Conservation (phyloP, 2,888 invertebrate genomes). For the Tiliacea citrago region DNA sequence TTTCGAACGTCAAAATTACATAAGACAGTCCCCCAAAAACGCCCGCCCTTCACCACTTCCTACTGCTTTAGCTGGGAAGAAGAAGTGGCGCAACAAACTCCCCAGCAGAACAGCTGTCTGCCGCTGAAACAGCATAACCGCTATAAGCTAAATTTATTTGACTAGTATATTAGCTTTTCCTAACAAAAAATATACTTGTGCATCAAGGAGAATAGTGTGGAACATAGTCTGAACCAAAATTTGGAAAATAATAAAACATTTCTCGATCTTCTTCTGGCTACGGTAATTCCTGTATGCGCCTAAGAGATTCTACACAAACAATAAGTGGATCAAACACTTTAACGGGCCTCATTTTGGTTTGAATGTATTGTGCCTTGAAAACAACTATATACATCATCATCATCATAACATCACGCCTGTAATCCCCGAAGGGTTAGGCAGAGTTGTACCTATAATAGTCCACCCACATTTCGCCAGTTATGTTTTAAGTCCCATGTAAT, state of each 20-base stretch:
- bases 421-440: too few relatives aligned
- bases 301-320: neutral
- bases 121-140: neutral
- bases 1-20: too few relatives aligned
- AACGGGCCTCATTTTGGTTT: neutral
- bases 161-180: neutral
- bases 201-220: neutral
- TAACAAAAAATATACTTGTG: neutral
- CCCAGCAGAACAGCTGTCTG: too few relatives aligned
- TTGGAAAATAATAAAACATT: neutral
- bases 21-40: too few relatives aligned
- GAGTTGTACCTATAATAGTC: too few relatives aligned
- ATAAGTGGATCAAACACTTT: conserved; percentile 1
- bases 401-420: too few relatives aligned
- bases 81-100: too few relatives aligned
- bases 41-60: too few relatives aligned
- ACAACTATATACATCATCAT: neutral
- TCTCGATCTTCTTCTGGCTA: neutral
- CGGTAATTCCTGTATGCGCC: conserved; percentile 5
- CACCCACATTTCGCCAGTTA: too few relatives aligned
- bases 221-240: neutral
- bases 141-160: neutral
- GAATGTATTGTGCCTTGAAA: neutral
- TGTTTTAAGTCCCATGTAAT: too few relatives aligned
- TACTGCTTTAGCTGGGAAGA: too few relatives aligned